Conservation (phyloP, 2,797 vertebrate genomes). For the Pangasius macronema region DNA sequence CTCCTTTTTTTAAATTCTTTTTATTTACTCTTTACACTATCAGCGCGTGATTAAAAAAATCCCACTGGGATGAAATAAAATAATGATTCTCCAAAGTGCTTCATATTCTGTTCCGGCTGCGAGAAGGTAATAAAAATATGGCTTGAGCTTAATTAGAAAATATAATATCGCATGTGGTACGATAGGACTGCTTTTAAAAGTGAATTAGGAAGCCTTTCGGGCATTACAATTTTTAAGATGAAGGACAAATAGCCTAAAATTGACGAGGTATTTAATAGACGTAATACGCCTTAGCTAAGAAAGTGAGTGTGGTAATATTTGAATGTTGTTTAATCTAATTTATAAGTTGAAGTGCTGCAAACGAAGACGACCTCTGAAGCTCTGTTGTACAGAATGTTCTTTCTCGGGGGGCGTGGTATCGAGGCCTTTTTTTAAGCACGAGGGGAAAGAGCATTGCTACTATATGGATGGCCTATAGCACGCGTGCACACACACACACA, state of each 20-base stretch:
- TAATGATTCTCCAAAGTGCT: conserved; percentile 4
- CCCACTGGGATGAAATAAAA: not conserved
- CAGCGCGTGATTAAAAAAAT: not conserved
- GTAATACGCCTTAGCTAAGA: conserved; percentile 7
- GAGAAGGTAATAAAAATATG: conserved; percentile 9
- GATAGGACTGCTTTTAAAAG: not conserved
- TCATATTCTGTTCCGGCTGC: not conserved
- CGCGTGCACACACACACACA: not conserved
- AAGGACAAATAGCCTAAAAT: not conserved
- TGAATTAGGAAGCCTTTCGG: not conserved
- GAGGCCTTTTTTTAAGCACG: conserved; percentile 58
- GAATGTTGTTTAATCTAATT: conserved; percentile 68
- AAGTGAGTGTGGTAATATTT: conserved; percentile 60
- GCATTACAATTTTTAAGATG: not conserved
- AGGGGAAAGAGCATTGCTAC: conserved; percentile 47
- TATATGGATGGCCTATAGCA: conserved; percentile 35
- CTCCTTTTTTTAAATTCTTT: not conserved
- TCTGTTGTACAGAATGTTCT: conserved; percentile 76
- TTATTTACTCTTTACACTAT: not conserved
- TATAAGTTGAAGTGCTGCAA: conserved; percentile 63
- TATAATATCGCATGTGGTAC: not conserved
- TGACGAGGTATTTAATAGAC: not conserved
- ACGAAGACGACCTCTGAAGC: conserved; percentile 66
- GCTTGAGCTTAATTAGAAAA: conserved; percentile 7
- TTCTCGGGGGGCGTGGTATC: conserved; percentile 69